A percentile compares a stretch with the other conserved stretches of the same genome.
These are phyloP conservation scores for Ditylenchus weischeri DNA, from an alignment of 2,888 invertebrate species.

Conservation along the genomic window DNA sequence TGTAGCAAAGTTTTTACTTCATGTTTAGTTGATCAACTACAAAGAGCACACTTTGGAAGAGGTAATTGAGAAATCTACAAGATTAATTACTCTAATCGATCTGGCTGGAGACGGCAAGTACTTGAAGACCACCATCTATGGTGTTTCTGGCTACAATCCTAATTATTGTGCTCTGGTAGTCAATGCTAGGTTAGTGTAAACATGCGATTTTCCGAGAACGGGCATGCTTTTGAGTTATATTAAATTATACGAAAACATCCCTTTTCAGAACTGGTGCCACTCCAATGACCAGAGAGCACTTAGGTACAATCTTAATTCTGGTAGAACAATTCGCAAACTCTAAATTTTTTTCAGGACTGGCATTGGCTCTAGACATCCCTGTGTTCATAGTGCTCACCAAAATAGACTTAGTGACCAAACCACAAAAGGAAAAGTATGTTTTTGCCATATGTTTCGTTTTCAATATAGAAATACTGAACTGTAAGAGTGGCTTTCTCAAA, in stretches of 20 bases:
- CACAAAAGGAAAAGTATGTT: constrained; percentile 57
- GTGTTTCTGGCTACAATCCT: constrained; percentile 69
- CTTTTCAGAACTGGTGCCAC: constrained; percentile 63
- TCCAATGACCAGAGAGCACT: constrained; percentile 78
- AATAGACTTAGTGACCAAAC: constrained; percentile 73
- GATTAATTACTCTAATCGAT: constrained; percentile 81
- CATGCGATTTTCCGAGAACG: too few species aligned
- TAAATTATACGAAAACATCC: too few species aligned
- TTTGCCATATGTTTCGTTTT: background rate
- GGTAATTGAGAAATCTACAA: constrained; percentile 85
- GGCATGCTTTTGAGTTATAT: too few species aligned
- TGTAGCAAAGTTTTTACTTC: constrained; percentile 7
- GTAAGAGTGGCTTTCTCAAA: too few species aligned
- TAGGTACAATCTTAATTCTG: constrained; percentile 63
- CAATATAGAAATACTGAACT: too few species aligned
- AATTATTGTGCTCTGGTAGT: constrained; percentile 63
- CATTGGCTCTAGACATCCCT: constrained; percentile 68
- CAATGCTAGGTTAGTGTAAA: constrained; percentile 63
- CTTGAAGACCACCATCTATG: constrained; percentile 87
- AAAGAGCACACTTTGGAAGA: constrained; percentile 63
- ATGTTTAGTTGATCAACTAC: constrained; percentile 51
- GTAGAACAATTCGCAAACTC: too few species aligned
- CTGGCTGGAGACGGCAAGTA: constrained; percentile 70
- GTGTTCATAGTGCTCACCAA: constrained; percentile 91
- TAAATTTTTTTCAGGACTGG: constrained; percentile 61